phyloP scores from a whole-genome alignment of 2,888 invertebrate species.

The Spilarctia lutea region DNA sequence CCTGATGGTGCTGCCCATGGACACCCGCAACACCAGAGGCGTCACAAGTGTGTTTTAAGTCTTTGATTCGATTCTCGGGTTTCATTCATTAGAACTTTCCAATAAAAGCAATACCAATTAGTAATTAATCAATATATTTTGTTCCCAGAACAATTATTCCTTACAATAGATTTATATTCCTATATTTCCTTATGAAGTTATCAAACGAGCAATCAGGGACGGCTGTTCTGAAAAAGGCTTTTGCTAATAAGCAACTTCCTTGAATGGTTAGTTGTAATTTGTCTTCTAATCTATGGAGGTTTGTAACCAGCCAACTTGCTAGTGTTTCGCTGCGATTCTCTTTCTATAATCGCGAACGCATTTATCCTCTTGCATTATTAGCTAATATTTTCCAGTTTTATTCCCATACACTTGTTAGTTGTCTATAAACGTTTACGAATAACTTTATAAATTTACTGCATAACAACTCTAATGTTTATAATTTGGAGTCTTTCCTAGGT shows the following conservation, averaged over 20 bases:
- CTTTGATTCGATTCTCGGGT: background rate
- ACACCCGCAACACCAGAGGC: too few relatives aligned
- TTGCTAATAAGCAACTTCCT: background rate
- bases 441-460: too few relatives aligned
- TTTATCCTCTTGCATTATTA: background rate
- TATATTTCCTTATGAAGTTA: background rate
- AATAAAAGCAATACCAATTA: background rate
- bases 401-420: too few relatives aligned
- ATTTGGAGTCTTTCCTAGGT: too few relatives aligned
- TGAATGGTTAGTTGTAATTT: slow-evolving; percentile 4
- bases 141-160: background rate
- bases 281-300: slow-evolving; percentile 5
- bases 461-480: too few relatives aligned
- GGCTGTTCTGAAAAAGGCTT: background rate
- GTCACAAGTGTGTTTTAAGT: too few relatives aligned
- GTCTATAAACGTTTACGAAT: too few relatives aligned
- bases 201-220: background rate
- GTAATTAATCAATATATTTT: background rate
- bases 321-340: too few relatives aligned
- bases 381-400: too few relatives aligned
- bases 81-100: background rate
- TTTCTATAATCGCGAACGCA: background rate
- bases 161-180: background rate
- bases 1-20: too few relatives aligned
- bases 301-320: background rate